A percentile compares a stretch with the other conserved stretches of the same genome.
Evolutionary conservation across 1,140 invertebrate species (phyloP).

Genomic region (Drosophila dunni): DNA sequence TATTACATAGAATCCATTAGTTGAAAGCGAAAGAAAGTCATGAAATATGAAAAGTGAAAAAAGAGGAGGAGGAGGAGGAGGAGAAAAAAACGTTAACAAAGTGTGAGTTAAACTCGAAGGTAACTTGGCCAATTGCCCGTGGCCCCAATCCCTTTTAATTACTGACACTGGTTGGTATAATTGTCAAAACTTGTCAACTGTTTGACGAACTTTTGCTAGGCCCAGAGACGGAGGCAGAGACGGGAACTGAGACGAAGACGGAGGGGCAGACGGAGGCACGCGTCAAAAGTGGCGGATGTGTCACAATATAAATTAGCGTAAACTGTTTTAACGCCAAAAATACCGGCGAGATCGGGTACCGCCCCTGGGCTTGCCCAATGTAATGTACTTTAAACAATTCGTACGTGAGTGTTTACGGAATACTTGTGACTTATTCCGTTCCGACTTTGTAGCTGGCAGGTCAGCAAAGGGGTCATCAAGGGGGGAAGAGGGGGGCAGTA

Average conservation of each 20-base stretch:
- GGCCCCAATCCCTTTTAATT: slow-evolving; percentile 69
- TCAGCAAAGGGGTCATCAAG: slow-evolving; percentile 35
- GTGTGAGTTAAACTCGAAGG: slow-evolving; percentile 3
- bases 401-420: slow-evolving; percentile 33
- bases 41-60: not conserved
- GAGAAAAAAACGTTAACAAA: slow-evolving; percentile 28
- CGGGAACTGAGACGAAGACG: slow-evolving; percentile 5
- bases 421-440: slow-evolving; percentile 4
- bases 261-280: slow-evolving; percentile 33
- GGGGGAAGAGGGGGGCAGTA: slow-evolving; percentile 17
- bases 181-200: slow-evolving; percentile 74
- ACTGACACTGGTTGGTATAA: slow-evolving; percentile 53
- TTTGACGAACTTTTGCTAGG: slow-evolving; percentile 38
- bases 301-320: slow-evolving; percentile 81
- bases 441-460: slow-evolving; percentile 15
- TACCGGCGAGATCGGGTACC: slow-evolving; percentile 15
- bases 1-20: slow-evolving; percentile 77
- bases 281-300: slow-evolving; percentile 61
- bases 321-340: slow-evolving; percentile 77
- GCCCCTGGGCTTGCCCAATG: slow-evolving; percentile 44
- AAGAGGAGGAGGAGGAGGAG: not conserved
- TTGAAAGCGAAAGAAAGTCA: slow-evolving; percentile 64
- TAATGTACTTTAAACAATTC: slow-evolving; percentile 18
- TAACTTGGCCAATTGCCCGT: slow-evolving; percentile 44
- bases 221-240: not conserved